Evolutionary conservation across 1,140 invertebrate species (phyloP), one percentile per base, ranked within the genome.

Genomic region (Penaeus chinensis): DNA sequence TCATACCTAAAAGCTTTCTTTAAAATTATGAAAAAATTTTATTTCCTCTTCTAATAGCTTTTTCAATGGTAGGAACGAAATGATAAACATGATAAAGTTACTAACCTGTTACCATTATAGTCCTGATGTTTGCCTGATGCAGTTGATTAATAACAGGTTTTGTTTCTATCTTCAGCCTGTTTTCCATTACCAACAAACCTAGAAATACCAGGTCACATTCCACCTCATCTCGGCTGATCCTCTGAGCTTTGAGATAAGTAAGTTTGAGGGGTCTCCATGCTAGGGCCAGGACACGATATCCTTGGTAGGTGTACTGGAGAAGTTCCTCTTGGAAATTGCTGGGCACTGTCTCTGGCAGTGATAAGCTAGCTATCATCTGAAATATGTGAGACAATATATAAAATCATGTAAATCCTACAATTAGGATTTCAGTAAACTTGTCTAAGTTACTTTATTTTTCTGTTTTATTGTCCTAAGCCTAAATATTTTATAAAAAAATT

Each of bases 31-130:
- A 4, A 42, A 42, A 42, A 42, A 54, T 54, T 54, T 0, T 16
- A 54, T 11, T 16, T 13, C 54, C 5, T 54, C 11, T 54, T 8
- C 37, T 42, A 42, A 42, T 42, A 42, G 37, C 4, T 42, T 42
- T 42, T 4, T 42, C 37, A 42, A 8, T 42, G 37, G 37, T 42
- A 42, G 37, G 37, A 42, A 4, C 7, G 37, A 42, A 42, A 42
- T 42, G 37, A 42, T 42, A 42, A 42, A 42, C 7, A 22, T 22
- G 20, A 24, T 66, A 66, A 4, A 66, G 24, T 66, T 32, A 65
- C 89, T 79, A 47, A 90, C 90, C 97, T 81, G 99, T 99, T 22
- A 99, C 96, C 99, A 99, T 99, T 18, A 99, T 94, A 7, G 96
- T 95, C 87, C 97, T 95, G 89, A 99, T 96, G 86, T 96, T 94